Evolutionary conservation across 2,113 vertebrate species (phyloP), one percentile per base, ranked within the genome.

Genomic region (Spilogale gracilis): DNA sequence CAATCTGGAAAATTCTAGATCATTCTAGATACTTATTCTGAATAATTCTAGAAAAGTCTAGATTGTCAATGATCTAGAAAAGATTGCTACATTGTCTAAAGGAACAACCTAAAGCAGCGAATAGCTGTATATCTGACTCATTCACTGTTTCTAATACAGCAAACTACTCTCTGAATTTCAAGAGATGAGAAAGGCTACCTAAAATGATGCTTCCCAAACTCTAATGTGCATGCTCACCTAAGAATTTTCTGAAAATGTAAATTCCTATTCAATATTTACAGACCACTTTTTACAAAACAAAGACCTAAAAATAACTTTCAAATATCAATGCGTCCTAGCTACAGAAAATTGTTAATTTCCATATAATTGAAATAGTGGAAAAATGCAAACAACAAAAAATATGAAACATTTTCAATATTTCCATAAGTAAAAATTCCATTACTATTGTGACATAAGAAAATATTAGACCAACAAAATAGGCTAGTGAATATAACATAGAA

Each of bases 281-380:
- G 32, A 52, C 38, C 6, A 52, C 1, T n/a, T 81, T 83, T 79
- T 32, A 32, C 17, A n/a, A 63, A 32, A 30, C 4, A 56, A 82
- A 96, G 12, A n/a, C 10, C 6, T 85, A 38, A 80, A 83, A 50
- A 80, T 84, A 38, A 93, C 54, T 89, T 92, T 92, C 43, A 61
- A 61, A 76, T 94, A 91, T 89, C 56, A 89, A 23, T 60, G 50
- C 11, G 48, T 80, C 9, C 9, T 38, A 38, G 3, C 11, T 89
- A 20, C 56, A 76, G 43, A 89, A 89, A 92, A 89, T 54, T 74
- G 21, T 63, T 89, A 11, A 94, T 90, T 71, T 95, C 54, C 6
- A 82, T 18, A 69, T 56, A 56, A 65, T 48, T 78, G 48, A 90
- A 90, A 6, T 21, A 58, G 85, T 61, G 74, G 82, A 45, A 38